Evolutionary conservation across 1,140 invertebrate genomes (phyloP).

Genomic region (Lepidurus apus): DNA sequence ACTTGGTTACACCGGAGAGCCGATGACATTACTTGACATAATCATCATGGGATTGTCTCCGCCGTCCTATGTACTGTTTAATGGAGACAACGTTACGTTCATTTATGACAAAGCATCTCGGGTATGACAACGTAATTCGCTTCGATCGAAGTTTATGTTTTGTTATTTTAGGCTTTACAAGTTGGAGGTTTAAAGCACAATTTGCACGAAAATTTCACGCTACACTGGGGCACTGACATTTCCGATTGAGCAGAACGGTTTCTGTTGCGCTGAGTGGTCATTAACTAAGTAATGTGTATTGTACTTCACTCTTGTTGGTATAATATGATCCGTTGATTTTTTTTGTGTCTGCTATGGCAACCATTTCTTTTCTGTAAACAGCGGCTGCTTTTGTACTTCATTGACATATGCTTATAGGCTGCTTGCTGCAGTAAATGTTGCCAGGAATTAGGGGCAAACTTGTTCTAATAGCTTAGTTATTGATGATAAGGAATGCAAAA

Average conservation of each 20-base stretch:
- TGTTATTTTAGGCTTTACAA: neutral
- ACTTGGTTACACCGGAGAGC: constrained; percentile 11
- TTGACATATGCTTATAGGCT: too few relatives aligned
- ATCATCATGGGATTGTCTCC: neutral
- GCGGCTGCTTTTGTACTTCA: too few relatives aligned
- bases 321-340: too few relatives aligned
- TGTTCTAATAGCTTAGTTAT: too few relatives aligned
- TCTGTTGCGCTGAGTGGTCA: too few relatives aligned
- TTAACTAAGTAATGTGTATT: too few relatives aligned
- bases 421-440: too few relatives aligned
- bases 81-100: neutral
- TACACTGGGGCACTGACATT: neutral
- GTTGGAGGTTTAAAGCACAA: neutral
- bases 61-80: neutral
- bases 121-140: neutral
- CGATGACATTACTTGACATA: constrained; percentile 16
- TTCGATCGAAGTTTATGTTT: neutral
- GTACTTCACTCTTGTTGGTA: too few relatives aligned
- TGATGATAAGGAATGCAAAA: too few relatives aligned
- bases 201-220: neutral
- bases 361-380: too few relatives aligned
- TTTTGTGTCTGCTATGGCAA: too few relatives aligned
- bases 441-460: too few relatives aligned
- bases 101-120: neutral
- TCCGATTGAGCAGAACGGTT: neutral